These are phyloP conservation scores for Typhlichthys subterraneus DNA, from an alignment of 2,797 vertebrate genomes.

Conservation along the genomic window DNA sequence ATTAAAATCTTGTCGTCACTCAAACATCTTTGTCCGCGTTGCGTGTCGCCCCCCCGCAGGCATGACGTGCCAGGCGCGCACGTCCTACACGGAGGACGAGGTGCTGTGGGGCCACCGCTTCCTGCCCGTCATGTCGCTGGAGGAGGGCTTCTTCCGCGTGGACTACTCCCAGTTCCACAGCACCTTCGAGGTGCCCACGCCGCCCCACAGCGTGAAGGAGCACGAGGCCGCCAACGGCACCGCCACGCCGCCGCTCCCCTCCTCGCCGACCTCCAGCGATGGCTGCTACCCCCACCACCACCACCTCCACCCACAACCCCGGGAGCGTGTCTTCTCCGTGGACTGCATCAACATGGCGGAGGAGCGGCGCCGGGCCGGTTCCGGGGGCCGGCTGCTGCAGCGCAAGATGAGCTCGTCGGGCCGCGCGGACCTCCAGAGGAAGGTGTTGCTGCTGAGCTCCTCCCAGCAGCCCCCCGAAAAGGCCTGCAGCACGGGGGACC, in stretches of 20 bases:
- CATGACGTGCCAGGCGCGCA: constrained; percentile 90
- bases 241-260: constrained; percentile 65
- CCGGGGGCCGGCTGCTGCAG: constrained; percentile 71
- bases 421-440: constrained; percentile 71
- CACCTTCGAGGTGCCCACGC: constrained; percentile 87
- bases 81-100: constrained; percentile 90
- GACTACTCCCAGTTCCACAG: constrained; percentile 92
- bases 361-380: constrained; percentile 53
- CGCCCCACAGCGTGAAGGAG: constrained; percentile 86
- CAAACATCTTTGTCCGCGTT: too few species aligned
- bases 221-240: constrained; percentile 83
- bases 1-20: too few species aligned
- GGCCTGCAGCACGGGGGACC: constrained; percentile 81
- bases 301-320: constrained; percentile 53
- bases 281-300: constrained; percentile 49
- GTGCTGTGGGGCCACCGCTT: constrained; percentile 90
- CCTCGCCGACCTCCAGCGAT: constrained; percentile 54
- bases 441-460: constrained; percentile 58
- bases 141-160: constrained; percentile 88
- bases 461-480: constrained; percentile 67
- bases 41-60: constrained; percentile 62
- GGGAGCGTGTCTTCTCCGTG: constrained; percentile 78
- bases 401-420: constrained; percentile 78
- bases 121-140: constrained; percentile 89
- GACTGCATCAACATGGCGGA: constrained; percentile 72